Evolutionary conservation across 2,797 vertebrate species (phyloP), one percentile per base, ranked within the genome.

Genomic region (Macroramphosus scolopax): DNA sequence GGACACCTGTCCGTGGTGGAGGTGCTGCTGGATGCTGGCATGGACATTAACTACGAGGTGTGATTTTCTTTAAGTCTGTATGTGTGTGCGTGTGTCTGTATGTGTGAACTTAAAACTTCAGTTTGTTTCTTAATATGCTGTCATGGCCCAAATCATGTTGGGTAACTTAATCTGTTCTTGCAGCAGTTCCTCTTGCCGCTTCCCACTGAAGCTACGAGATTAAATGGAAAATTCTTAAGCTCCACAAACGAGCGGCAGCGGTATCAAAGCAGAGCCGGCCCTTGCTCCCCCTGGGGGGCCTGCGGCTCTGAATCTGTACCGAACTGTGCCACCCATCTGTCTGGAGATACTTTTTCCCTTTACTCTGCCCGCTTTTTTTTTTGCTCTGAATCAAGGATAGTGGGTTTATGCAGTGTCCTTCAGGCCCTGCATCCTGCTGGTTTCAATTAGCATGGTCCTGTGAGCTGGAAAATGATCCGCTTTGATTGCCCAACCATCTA

Each of bases 41-140:
- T 99, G 95, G 96, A 98, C 57, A 96, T 96, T 86, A 97, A 98
- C 87, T 96, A 96, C 17, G 93, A 95, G 94, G 97, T 98, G 80
- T 33, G 40, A 41, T n/a, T 47, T 34, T 2, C 46, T 1, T 28
- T 10, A 10, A 18, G 3, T 9, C 0, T 18, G 8, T 3, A 18
- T 32, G 35, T 32, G 5, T 49, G 25, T 29, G 20, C 17, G 3
- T 39, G 8, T 41, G 17, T 17, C 5, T 39, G 17, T 5, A 10
- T n/a, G n/a, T n/a, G n/a, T n/a, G n/a, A 40, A 43, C 9, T 26
- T 44, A 9, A 43, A 44, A 25, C 28, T 29, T n/a, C 12, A 5
- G 33, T 42, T 54, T 52, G 17, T 67, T 63, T 67, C 51, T 61
- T 49, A 51, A 71, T 39, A 15, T 52, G 9, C 67, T 56, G 46